Evolutionary conservation across 2,113 vertebrate genomes (phyloP).

Genomic region (Pangasianodon gigas): DNA sequence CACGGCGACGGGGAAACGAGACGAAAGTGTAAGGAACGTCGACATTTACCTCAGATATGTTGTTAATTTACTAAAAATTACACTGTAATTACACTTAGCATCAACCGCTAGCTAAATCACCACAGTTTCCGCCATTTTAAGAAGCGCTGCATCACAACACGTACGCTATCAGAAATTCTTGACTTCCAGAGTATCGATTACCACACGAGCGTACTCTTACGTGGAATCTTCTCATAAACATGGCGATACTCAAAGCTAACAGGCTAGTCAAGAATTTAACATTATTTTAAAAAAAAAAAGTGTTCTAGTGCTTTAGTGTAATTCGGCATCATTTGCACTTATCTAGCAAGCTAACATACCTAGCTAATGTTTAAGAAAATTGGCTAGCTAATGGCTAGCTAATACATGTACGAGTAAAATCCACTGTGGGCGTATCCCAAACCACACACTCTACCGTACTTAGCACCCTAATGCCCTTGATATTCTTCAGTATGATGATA

Average conservation of each 20-base stretch:
- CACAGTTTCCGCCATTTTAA: background rate
- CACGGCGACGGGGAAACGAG: background rate
- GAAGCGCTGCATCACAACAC: background rate
- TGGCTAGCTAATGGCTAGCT: background rate
- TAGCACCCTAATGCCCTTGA: background rate
- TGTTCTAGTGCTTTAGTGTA: background rate
- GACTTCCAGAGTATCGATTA: background rate
- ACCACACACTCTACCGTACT: background rate
- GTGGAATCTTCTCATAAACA: background rate
- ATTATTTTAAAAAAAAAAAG: background rate
- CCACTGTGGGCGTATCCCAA: background rate
- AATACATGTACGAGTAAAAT: background rate
- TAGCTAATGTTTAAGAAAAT: background rate
- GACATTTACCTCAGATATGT: background rate
- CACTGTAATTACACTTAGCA: background rate
- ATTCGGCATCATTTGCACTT: background rate
- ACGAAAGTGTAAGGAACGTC: background rate
- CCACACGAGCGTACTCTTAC: background rate
- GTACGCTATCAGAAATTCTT: background rate
- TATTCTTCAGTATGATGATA: background rate
- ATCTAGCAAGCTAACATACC: background rate
- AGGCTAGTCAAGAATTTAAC: background rate
- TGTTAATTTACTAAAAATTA: background rate
- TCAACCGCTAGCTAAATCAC: background rate
- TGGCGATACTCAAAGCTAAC: background rate